Base-by-base conservation (phyloP, 2,113 vertebrate species). In the Vulpes ferrilata region DNA sequence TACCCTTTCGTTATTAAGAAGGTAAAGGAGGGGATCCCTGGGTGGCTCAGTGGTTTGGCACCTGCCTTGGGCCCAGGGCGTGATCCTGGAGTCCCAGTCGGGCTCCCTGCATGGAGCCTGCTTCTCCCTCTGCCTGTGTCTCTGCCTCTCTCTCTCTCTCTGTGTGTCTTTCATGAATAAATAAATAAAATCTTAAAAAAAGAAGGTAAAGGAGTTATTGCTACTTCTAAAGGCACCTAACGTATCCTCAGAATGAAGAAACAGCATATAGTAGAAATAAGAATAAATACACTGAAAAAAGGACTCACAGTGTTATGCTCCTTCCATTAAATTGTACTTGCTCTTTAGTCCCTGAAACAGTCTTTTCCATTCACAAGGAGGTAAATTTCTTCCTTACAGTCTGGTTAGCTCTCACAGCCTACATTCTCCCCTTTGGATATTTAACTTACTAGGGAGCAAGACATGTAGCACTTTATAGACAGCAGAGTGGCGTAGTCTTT, bases 271-370 rank as follows among this genome's bases (percentile, higher is more conserved):
- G 64, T 80, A 87, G 57, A 57, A 95, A 83, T 53, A 87, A 88
- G 23, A 93, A 79, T 55, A 97, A 83, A 86, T 82, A 71, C 25
- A 94, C 79, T 93, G 71, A 79, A 89, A 91, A 71, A 73, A 10
- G 89, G 62, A 76, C 35, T 90, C 11, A 83, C 16, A 83, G 35
- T 10, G 30, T 91, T 92, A 27, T 38, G 53, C n/a, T 32, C 19
- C 64, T 94, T 97, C 48, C n/a, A 83, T 95, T 76, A 86, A 53
- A 97, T 55, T 92, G 27, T n/a, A 64, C 22, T 92, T 74, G 35
- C 35, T 86, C 35, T 91, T 57, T 55, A 88, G 64, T 30, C 27
- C 78, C 78, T 96, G 78, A 96, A 96, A 96, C 81, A 43, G 93
- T 69, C 30, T 81, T 62, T 57, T 88, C 65, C 22, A 7, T 94